Evolutionary conservation across 2,888 invertebrate species (phyloP).

Genomic region (Cantharis flavilabris): DNA sequence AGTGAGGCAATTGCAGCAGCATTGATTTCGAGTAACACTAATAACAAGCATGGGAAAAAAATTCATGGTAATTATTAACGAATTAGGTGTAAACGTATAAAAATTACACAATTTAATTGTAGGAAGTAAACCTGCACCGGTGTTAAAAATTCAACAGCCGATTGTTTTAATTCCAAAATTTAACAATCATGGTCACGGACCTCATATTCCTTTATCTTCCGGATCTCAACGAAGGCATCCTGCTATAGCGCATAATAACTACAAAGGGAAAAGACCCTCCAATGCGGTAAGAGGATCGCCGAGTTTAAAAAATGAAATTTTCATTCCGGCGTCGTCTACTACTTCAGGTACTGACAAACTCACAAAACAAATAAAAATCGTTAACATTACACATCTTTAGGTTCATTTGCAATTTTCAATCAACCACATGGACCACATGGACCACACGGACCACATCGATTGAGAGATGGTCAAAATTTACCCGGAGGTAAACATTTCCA

Average conservation of each 20-base stretch:
- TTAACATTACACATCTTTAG: background rate
- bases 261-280: constrained; percentile 32
- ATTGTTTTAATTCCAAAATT: constrained; percentile 49
- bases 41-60: background rate
- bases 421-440: background rate
- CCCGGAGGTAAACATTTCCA: constrained; percentile 55
- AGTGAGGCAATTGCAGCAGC: background rate
- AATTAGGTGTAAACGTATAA: background rate
- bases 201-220: constrained; percentile 56
- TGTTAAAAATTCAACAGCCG: constrained; percentile 29
- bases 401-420: background rate
- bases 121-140: constrained; percentile 33
- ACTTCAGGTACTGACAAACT: constrained; percentile 31
- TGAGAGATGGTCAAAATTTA: background rate
- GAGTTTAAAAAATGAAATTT: constrained; percentile 49
- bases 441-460: background rate
- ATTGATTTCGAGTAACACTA: background rate
- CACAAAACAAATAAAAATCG: background rate
- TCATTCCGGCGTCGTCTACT: constrained; percentile 45
- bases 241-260: constrained; percentile 40
- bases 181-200: constrained; percentile 55
- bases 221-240: constrained; percentile 47
- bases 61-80: background rate
- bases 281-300: constrained; percentile 40
- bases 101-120: constrained; percentile 4